These are phyloP conservation scores for Palythoa grandis DNA, from an alignment of 92 coral and sea anemone species.

Conservation along the genomic window DNA sequence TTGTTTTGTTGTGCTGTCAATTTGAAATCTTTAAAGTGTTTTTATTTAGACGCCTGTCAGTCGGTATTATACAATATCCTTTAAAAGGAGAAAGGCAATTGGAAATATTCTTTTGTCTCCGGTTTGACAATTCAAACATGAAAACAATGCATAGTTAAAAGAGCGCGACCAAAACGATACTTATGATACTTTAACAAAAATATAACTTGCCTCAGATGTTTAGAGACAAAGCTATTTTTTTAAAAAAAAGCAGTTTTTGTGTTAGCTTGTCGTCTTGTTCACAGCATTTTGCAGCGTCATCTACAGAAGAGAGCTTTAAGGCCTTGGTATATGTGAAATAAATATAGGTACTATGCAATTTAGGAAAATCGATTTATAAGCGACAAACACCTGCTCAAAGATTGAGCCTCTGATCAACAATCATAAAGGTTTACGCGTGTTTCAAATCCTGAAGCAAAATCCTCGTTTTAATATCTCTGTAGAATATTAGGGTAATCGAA, in stretches of 20 bases:
- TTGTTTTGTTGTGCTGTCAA: background rate
- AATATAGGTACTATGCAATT: background rate
- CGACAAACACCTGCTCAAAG: background rate
- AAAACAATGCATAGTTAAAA: background rate
- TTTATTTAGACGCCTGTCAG: background rate
- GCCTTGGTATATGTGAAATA: background rate
- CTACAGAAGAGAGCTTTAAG: background rate
- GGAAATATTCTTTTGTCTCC: too few species aligned
- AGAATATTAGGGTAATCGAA: background rate
- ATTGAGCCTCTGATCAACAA: background rate
- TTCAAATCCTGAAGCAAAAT: background rate
- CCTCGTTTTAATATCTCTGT: background rate
- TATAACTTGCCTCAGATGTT: background rate
- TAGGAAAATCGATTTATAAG: background rate
- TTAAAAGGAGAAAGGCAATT: background rate
- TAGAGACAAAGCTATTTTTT: background rate
- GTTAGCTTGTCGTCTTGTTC: background rate
- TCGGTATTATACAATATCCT: background rate
- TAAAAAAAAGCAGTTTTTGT: background rate
- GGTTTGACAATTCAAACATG: background rate
- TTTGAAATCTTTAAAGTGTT: background rate
- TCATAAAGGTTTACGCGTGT: background rate
- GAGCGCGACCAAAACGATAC: background rate
- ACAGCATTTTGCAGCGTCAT: background rate
- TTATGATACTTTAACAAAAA: background rate